Percentiles rank a stretch among this genome's conserved stretches.
Conservation (phyloP, 2,888 invertebrate genomes). For the Erebia ligea region DNA sequence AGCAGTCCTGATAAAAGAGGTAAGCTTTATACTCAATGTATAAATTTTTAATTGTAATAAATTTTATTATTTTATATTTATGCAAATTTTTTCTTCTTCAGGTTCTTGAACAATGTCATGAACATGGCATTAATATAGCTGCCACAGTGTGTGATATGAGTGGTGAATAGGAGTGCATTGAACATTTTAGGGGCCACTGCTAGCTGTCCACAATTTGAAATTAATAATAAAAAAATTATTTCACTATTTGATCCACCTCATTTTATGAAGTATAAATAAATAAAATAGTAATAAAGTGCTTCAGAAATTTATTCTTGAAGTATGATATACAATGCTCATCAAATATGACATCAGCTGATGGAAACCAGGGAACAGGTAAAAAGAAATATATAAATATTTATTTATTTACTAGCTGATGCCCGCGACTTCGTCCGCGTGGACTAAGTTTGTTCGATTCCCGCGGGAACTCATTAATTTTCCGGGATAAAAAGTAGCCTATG, state of each 20-base stretch:
- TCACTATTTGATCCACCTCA: neutral
- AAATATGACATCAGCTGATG: too few relatives aligned
- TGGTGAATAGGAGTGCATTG: neutral
- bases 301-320: too few relatives aligned
- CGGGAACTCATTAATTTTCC: too few relatives aligned
- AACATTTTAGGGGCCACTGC: neutral
- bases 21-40: neutral
- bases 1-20: constrained; percentile 11
- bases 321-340: too few relatives aligned
- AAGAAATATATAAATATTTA: too few relatives aligned
- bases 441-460: too few relatives aligned
- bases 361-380: too few relatives aligned
- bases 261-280: too few relatives aligned
- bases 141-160: neutral
- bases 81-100: neutral
- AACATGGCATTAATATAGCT: neutral
- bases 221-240: neutral
- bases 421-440: too few relatives aligned
- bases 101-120: neutral
- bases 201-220: neutral
- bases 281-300: too few relatives aligned
- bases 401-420: too few relatives aligned
- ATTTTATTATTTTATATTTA: neutral
- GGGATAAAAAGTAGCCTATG: too few relatives aligned
- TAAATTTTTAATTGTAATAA: neutral